Conservation (phyloP, 2,888 invertebrate genomes). For the Gastracanthus pulcherrimus region DNA sequence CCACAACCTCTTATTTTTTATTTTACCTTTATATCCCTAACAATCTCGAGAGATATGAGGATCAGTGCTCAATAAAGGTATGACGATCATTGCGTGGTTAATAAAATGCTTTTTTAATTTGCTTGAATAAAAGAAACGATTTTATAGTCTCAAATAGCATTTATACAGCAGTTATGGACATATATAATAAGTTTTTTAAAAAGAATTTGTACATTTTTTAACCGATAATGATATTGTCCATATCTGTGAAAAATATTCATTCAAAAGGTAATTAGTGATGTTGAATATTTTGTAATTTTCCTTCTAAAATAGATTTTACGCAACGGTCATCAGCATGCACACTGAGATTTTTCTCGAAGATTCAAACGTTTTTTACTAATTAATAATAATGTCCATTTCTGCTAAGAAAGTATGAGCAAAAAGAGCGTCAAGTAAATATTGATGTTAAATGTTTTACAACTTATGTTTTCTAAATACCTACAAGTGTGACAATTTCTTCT, state of each 20-base stretch:
- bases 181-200: background rate
- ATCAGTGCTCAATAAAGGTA: conserved; percentile 64
- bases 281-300: conserved; percentile 31
- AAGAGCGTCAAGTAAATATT: conserved; percentile 54
- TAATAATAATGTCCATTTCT: conserved; percentile 42
- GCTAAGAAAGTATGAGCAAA: conserved; percentile 44
- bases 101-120: conserved; percentile 47
- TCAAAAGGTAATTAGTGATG: background rate
- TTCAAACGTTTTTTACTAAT: conserved; percentile 34
- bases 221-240: conserved; percentile 29
- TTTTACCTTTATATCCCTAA: conserved; percentile 52
- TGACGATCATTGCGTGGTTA: conserved; percentile 60
- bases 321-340: conserved; percentile 30
- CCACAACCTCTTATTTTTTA: conserved; percentile 46
- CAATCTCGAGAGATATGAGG: conserved; percentile 57
- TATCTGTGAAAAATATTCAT: conserved; percentile 4
- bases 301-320: conserved; percentile 33
- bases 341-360: conserved; percentile 43
- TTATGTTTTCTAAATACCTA: background rate
- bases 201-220: background rate
- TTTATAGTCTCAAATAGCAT: background rate
- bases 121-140: conserved; percentile 30
- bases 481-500: background rate
- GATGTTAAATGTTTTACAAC: conserved; percentile 38
- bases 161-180: conserved; percentile 19